Evolutionary conservation across 2,797 vertebrate genomes (phyloP).

Genomic region (Coracias cyanogaster): DNA sequence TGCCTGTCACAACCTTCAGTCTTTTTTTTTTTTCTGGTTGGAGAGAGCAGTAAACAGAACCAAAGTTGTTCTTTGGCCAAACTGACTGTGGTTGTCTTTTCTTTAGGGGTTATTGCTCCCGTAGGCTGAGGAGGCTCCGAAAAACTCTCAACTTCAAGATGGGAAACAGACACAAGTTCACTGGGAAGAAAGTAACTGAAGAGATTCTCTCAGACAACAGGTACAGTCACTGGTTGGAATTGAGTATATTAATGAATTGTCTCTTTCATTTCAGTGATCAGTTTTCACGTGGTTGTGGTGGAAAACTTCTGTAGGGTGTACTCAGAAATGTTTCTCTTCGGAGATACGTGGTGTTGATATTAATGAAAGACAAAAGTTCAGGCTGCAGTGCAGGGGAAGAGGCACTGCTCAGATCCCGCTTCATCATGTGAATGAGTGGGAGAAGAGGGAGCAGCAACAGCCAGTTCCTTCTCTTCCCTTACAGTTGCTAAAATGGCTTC

Average conservation of each 20-base stretch:
- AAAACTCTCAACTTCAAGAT: slow-evolving; percentile 97
- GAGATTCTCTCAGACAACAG: slow-evolving; percentile 95
- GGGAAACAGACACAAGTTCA: slow-evolving; percentile 97
- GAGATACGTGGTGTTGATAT: background rate
- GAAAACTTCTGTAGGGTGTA: background rate
- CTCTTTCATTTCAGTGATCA: background rate
- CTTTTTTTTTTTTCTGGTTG: background rate
- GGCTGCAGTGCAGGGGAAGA: background rate
- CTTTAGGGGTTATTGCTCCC: slow-evolving; percentile 94
- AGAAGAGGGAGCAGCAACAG: background rate
- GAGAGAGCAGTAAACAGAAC: background rate
- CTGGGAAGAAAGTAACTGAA: slow-evolving; percentile 95
- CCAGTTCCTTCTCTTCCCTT: background rate
- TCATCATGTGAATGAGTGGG: background rate
- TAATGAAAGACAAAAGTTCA: background rate
- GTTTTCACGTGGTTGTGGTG: background rate
- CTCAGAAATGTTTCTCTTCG: background rate
- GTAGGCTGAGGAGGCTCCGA: slow-evolving; percentile 91
- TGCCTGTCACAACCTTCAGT: background rate
- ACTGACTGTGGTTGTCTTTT: background rate
- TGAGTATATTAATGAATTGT: background rate
- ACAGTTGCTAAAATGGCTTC: background rate
- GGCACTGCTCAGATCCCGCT: background rate
- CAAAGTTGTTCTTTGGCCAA: background rate
- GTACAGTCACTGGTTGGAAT: slow-evolving; percentile 66